Evolutionary conservation across 2,888 invertebrate species (phyloP), one percentile per base, ranked within the genome.

Genomic region (Drosophila pseudotakahashii): DNA sequence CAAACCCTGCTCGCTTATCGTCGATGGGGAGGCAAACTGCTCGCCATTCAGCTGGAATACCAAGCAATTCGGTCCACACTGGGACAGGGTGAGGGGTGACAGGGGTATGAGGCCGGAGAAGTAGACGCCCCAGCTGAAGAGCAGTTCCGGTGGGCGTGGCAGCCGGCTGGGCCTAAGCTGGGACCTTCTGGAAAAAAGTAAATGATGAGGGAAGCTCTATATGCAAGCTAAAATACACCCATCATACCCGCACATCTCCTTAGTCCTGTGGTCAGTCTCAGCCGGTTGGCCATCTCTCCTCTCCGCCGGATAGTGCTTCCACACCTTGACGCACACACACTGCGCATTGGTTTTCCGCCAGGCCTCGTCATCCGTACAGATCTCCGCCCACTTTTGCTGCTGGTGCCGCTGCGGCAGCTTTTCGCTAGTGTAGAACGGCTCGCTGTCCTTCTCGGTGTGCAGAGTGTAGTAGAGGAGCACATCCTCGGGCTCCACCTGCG

Each of bases 11-110:
- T 78, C 80, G 19, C 81, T 89, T 32, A 92, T 85, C 52, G 88
- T 78, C 69, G 93, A 93, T 44, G 94, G 84, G 0, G 94, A 94
- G 41, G 96, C 96, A 90, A 98, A 98, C 88, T 95, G 96, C 4
- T 97, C 97, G 39, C 97, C 97, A 73, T 96, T 96, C 94, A 98
- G 95, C 93, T 96, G 95, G 91, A 98, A 97, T 81, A 98, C 95
- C 79, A 97, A 92, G 77, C 95, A 94, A 90, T 92, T 92, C 3
- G 69, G 59, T 11, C 80, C 77, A 57, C 89, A 90, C 63, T 90
- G 89, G 0, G 81, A 67, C 2, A 84, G 45, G 10, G 69, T 54
- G n/a, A 70, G 52, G 3, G 81, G 64, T 3, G 67, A 70, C n/a
- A 89, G 66, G 34, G 96, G 96, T 57, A 96, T 93, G 13, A 98